Evolutionary conservation across 2,797 vertebrate genomes (phyloP).

Genomic region (Chanos chanos): DNA sequence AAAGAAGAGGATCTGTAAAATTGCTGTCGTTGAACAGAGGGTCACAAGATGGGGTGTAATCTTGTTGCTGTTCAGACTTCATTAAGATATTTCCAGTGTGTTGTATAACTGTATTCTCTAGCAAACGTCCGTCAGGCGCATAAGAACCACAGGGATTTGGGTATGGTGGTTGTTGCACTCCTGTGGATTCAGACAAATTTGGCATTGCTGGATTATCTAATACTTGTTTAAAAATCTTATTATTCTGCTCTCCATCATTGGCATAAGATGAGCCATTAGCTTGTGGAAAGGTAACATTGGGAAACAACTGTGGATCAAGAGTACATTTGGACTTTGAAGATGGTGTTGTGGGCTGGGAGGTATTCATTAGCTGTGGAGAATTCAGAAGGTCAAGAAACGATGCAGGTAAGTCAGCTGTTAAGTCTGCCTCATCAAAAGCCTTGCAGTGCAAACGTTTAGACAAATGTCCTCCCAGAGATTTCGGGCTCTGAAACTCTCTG

Average conservation of each 20-base stretch:
- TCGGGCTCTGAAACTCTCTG: constrained; percentile 86
- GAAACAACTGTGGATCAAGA: constrained; percentile 65
- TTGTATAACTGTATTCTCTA: constrained; percentile 68
- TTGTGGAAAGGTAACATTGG: constrained; percentile 69
- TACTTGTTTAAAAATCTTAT: constrained; percentile 81
- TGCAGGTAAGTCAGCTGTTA: constrained; percentile 77
- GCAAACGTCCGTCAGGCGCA: constrained; percentile 45
- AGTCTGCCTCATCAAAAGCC: constrained; percentile 80
- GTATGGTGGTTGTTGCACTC: constrained; percentile 63
- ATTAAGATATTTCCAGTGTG: constrained; percentile 65
- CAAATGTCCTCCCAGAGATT: constrained; percentile 93
- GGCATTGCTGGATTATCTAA: constrained; percentile 78
- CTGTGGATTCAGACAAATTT: constrained; percentile 68
- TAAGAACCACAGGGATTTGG: constrained; percentile 51
- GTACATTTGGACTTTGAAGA: constrained; percentile 65
- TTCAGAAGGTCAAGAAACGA: constrained; percentile 89
- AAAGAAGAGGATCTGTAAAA: constrained; percentile 65
- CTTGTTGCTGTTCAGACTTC: constrained; percentile 53
- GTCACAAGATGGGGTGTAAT: constrained; percentile 67
- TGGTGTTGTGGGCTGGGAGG: constrained; percentile 66
- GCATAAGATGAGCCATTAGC: constrained; percentile 59
- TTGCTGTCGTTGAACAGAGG: constrained; percentile 62
- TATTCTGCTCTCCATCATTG: constrained; percentile 66
- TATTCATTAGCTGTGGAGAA: constrained; percentile 75
- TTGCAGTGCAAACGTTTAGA: constrained; percentile 90